Base-by-base conservation (phyloP, 2,797 vertebrate genomes). In the Malacoraja senta region DNA sequence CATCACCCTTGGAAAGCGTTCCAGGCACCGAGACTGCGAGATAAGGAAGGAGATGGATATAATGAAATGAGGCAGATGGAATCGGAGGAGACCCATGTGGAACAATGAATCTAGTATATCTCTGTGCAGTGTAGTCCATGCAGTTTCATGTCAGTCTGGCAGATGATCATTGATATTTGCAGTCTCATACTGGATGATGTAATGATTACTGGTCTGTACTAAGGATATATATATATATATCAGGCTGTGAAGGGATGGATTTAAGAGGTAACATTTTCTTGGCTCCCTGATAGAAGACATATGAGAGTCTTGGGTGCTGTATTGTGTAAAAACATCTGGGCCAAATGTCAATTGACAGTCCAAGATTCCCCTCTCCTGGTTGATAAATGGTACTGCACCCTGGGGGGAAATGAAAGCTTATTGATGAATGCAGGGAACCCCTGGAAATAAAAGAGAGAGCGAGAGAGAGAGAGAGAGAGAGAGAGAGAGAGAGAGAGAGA, bases 361-460 rank as follows among this genome's bases (percentile, higher is more conserved):
- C 63, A 88, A 88, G n/a, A 88, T 68, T 44, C 21, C 84, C 84
- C 61, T 65, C 84, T 88, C n/a, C 61, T 88, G 84, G 84, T 63
- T 35, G 61, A 35, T 7, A 32, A 65, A 68, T 88, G 61, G 65
- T 24, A 35, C 61, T 88, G 84, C 84, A 65, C 7, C 29, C n/a
- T 32, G n/a, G 32, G 6, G 29, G 53, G 83, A 15, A 63, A 86
- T 61, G 61, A 32, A 77, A 32, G 0, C 83, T 63, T 32, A n/a
- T 86, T 21, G 29, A 29, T 86, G 1, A 17, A 65, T 19, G 26
- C 29, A 32, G 15, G 83, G 29, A 61, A 7, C 19, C 8, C 19
- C 17, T 44, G 19, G 35, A 58, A 26, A 53, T 81, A 53, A 53
- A 6, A 53, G 44, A 53, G 44, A 53, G 44, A 53, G 44, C 6